Evolutionary conservation across 2,888 invertebrate genomes (phyloP).

Genomic region (Lycophotia porphyrea): DNA sequence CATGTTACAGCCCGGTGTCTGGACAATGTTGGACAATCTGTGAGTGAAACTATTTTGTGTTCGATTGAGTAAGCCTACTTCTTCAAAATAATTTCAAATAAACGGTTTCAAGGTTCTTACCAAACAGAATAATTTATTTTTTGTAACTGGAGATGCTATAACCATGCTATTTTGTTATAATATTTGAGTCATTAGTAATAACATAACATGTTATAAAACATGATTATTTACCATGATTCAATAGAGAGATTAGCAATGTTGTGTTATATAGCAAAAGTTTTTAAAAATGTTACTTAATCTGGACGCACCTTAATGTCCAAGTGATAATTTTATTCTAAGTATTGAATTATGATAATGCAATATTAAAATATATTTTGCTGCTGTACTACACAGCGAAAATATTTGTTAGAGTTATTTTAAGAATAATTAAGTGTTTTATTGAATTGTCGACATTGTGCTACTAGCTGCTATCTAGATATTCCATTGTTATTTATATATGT

Average conservation of each 20-base stretch:
- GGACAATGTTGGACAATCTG: neutral
- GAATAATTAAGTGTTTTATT: constrained; percentile 1
- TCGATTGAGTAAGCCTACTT: neutral
- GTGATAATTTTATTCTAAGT: constrained; percentile 48
- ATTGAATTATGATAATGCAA: neutral
- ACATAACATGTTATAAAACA: too few relatives aligned
- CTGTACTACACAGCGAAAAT: neutral
- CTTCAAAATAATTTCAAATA: neutral
- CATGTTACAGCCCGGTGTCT: neutral
- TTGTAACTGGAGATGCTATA: too few relatives aligned
- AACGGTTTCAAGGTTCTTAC: neutral
- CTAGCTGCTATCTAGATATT: neutral
- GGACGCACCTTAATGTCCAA: too few relatives aligned
- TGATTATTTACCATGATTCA: too few relatives aligned
- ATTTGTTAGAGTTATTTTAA: neutral
- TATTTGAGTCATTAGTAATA: too few relatives aligned
- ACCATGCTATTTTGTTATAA: too few relatives aligned
- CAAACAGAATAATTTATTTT: too few relatives aligned
- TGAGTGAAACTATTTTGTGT: constrained; percentile 1
- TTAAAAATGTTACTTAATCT: too few relatives aligned
- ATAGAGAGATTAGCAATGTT: too few relatives aligned
- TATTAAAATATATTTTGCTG: neutral
- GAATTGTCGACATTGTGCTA: constrained; percentile 5
- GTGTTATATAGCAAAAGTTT: too few relatives aligned
- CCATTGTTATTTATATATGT: constrained; percentile 20